Evolutionary conservation across 2,888 invertebrate species (phyloP).

Genomic region (Pollenia amentaria): DNA sequence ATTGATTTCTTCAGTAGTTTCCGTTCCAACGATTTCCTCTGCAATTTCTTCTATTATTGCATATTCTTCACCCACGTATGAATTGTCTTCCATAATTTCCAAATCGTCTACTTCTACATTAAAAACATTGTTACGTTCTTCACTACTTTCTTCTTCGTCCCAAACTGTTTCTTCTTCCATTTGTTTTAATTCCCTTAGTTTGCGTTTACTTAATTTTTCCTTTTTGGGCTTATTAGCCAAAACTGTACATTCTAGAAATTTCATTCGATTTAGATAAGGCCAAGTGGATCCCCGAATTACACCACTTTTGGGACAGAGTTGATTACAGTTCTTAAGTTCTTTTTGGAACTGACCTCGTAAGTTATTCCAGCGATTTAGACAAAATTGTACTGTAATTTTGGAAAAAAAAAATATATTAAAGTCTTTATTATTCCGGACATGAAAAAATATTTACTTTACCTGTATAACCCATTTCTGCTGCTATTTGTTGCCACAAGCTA

Average conservation of each 20-base stretch:
- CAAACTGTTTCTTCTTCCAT: slow-evolving; percentile 45
- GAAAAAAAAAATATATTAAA: not conserved
- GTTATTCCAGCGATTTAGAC: slow-evolving; percentile 81
- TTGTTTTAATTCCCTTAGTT: slow-evolving; percentile 43
- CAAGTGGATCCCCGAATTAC: slow-evolving; percentile 78
- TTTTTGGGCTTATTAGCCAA: slow-evolving; percentile 68
- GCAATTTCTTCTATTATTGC: slow-evolving; percentile 69
- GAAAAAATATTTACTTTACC: slow-evolving; percentile 70
- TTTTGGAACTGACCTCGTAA: slow-evolving; percentile 80
- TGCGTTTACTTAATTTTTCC: slow-evolving; percentile 58
- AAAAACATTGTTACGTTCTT: slow-evolving; percentile 57
- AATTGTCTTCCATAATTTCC: slow-evolving; percentile 64
- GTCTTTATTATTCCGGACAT: not conserved
- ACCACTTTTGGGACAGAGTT: slow-evolving; percentile 75
- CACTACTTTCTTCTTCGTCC: slow-evolving; percentile 70
- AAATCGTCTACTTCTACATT: slow-evolving; percentile 29
- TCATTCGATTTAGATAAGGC: slow-evolving; percentile 79
- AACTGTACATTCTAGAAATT: slow-evolving; percentile 76
- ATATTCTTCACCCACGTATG: slow-evolving; percentile 52
- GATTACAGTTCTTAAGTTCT: slow-evolving; percentile 77
- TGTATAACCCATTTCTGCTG: slow-evolving; percentile 77
- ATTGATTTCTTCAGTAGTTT: slow-evolving; percentile 33
- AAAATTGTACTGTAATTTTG: slow-evolving; percentile 78
- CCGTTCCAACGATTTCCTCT: slow-evolving; percentile 66
- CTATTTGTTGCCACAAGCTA: slow-evolving; percentile 79